phyloP scores from a whole-genome alignment of 2,797 vertebrate species.

The Borostomias antarcticus region DNA sequence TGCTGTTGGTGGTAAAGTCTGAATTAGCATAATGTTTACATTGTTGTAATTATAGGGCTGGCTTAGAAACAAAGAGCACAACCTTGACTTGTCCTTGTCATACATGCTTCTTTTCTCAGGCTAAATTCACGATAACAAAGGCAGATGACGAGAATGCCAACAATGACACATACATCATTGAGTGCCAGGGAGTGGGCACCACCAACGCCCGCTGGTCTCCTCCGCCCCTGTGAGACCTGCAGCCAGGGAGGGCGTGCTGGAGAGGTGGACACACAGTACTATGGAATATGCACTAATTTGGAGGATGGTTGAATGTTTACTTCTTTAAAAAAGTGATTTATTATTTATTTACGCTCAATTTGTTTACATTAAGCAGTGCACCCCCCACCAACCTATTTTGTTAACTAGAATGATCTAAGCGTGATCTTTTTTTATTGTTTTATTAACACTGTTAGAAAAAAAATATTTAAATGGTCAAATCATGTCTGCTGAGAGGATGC shows the following conservation, averaged over 20 bases:
- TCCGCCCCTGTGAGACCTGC: not conserved
- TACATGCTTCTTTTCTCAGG: constrained; percentile 68
- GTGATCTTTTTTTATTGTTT: no score
- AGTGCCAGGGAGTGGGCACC: constrained; percentile 90
- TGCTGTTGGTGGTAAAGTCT: not conserved
- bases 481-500: no score
- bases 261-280: constrained; percentile 36
- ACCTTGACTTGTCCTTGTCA: no score
- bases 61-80: no score
- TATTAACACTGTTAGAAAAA: no score
- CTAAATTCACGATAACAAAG: constrained; percentile 90
- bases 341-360: no score
- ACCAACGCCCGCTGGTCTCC: constrained; percentile 60
- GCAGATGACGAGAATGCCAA: constrained; percentile 81
- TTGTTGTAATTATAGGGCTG: no score
- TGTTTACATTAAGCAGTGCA: no score
- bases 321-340: not conserved
- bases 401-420: no score
- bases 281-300: constrained; percentile 32
- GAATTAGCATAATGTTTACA: no score
- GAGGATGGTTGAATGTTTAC: constrained; percentile 25
- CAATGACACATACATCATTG: constrained; percentile 84
- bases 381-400: no score
- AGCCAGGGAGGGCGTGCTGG: constrained; percentile 10
- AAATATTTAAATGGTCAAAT: no score